A percentile compares a stretch with the other conserved stretches of the same genome.
These are phyloP conservation scores for Corythucha ciliata DNA, from an alignment of 2,888 invertebrate genomes.

Conservation along the genomic window DNA sequence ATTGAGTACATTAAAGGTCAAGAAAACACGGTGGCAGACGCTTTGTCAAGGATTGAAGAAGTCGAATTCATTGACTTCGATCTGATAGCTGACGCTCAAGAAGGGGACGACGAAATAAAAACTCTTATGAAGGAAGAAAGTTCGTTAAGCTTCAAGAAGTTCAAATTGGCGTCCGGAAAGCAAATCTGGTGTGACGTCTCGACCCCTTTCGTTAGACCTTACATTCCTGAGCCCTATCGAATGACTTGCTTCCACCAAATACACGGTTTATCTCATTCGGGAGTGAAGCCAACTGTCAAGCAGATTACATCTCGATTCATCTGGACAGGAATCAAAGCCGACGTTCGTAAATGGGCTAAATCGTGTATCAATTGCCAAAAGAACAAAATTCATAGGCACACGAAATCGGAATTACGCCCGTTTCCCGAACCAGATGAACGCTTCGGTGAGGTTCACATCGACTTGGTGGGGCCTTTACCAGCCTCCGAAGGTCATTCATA, in stretches of 20 bases:
- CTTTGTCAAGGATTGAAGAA: constrained; percentile 14
- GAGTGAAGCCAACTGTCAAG: constrained; percentile 16
- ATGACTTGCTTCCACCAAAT: constrained; percentile 5
- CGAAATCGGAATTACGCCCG: constrained; percentile 27
- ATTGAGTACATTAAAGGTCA: constrained; percentile 29
- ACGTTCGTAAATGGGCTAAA: constrained; percentile 33
- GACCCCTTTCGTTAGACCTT: constrained; percentile 6
- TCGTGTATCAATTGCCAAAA: constrained; percentile 38
- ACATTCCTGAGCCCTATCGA: constrained; percentile 13
- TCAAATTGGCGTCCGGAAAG: background rate
- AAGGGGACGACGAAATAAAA: background rate
- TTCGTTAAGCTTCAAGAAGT: too few relatives aligned
- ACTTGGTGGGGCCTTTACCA: constrained; percentile 42
- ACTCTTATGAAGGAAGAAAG: background rate
- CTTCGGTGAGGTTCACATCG: constrained; percentile 42
- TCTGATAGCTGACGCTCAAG: constrained; percentile 2
- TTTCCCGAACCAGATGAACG: constrained; percentile 34
- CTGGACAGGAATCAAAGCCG: constrained; percentile 11
- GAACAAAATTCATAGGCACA: constrained; percentile 37
- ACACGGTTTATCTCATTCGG: constrained; percentile 6
- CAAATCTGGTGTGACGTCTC: constrained; percentile 15
- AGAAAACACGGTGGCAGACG: constrained; percentile 20
- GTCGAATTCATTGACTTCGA: too few relatives aligned
- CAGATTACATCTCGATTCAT: too few relatives aligned
- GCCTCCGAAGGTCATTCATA: constrained; percentile 36